Base-by-base conservation (phyloP, 2,113 vertebrate species). In the Hucho hucho region DNA sequence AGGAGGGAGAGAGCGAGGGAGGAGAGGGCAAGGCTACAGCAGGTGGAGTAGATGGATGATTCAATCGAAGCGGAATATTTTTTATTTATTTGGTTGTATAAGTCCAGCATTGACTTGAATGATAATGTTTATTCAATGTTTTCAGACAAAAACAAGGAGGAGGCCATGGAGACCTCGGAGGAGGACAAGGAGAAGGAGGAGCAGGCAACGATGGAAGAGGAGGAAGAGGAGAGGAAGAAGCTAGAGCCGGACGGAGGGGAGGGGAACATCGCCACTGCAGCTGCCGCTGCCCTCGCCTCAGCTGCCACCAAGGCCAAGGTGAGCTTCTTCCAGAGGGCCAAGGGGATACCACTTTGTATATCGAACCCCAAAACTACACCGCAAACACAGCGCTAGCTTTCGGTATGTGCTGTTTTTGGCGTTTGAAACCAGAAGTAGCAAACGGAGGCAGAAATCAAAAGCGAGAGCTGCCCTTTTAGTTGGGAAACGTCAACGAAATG, bases 231-330 rank as follows among this genome's bases (percentile, higher is more conserved):
- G 73, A 95, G 92, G 93, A 98, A 94, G 91, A 96, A 95, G 84
- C 88, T 94, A 78, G 97, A 98, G 20, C 94, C 95, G 0, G 97
- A 98, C 73, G 95, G 98, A 22, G 97, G 95, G 0, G 97, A 98
- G 86, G 97, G 97, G 14, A 99, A 98, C 24, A 97, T 99, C 0
- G 96, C 97, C 59, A 99, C 97, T 0, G 98, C 98, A 0, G 97
- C 98, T 2, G 98, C 98, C 37, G 98, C 98, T 70, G 98, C 98
- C 6, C 86, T 99, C 4, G 97, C 97, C 11, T 98, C 98, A n/a
- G 98, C 98, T 66, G 97, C 98, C 79, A 98, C 98, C 84, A 99
- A 99, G 89, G 98, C 98, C 83, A 99, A 99, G 95, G 97, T 99
- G 89, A 90, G 92, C 88, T 7, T 37, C 26, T n/a, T 7, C n/a